Base-by-base conservation (phyloP, 1,140 invertebrate species). In the Lucilia sericata region DNA sequence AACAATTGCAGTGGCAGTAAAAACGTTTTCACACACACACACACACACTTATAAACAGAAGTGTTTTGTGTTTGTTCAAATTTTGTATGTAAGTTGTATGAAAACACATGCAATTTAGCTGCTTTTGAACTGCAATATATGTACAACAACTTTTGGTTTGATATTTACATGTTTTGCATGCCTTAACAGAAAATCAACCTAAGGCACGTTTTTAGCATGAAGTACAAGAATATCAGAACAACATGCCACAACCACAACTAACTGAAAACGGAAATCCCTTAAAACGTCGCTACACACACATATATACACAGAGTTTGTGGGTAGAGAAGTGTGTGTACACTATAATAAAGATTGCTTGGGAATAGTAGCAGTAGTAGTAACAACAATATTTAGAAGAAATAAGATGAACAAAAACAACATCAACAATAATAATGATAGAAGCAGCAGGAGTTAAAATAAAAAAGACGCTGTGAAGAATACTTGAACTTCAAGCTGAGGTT, bases 131-230 rank as follows among this genome's bases (percentile, higher is more conserved):
- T 19, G 65, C 65, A 70, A 70, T 70, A 70, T 21, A 19, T 60
- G 55, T 60, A n/a, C n/a, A 25, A 70, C 19, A 70, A 70, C 65
- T 70, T 70, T 70, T 70, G 65, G 65, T 70, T 70, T 70, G 65
- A 70, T 70, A 70, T 70, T 70, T 70, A 70, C 65, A 70, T 70
- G 65, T 70, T 70, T 70, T 70, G 65, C 65, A 70, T 70, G 65
- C 65, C 65, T 70, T 70, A 70, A 70, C 65, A 70, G 65, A 70
- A 70, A 70, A 70, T 70, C 65, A 70, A 21, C 65, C 65, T 70
- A 21, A 70, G 65, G 65, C 65, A 70, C 65, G 65, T 70, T 70
- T 70, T 70, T 7, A 70, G 19, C 19, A 21, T 12, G 19, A 25
- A 21, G 21, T 21, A n/a, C 21, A 70, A 19, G 21, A 70, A 70